Evolutionary conservation across 2,113 vertebrate species (phyloP).

Genomic region (Leptodactylus fuscus): DNA sequence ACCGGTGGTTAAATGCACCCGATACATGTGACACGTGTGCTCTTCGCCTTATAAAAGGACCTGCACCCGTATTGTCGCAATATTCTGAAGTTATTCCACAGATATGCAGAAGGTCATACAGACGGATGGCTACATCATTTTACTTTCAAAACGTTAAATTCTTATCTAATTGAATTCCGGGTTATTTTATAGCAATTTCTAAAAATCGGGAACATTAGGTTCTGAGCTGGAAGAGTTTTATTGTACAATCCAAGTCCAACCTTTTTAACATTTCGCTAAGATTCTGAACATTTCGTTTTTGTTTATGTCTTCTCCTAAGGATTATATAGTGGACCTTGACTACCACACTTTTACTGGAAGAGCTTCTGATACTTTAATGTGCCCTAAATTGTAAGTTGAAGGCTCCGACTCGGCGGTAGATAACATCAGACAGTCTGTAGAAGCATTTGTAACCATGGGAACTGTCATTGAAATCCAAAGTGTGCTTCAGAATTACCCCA

Average conservation of each 20-base stretch:
- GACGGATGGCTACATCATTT: too few species aligned
- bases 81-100: too few species aligned
- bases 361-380: background rate
- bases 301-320: background rate
- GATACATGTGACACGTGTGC: too few species aligned
- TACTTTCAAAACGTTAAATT: too few species aligned
- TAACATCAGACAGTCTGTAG: slow-evolving; percentile 17
- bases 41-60: too few species aligned
- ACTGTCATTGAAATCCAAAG: background rate
- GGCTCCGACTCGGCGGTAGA: background rate
- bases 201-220: too few species aligned
- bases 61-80: too few species aligned
- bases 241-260: background rate
- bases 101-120: too few species aligned
- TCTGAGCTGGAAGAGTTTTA: background rate
- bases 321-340: background rate
- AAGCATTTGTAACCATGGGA: slow-evolving; percentile 2
- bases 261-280: background rate
- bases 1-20: too few species aligned
- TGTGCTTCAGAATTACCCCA: background rate
- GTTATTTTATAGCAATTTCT: too few species aligned
- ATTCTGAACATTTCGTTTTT: background rate
- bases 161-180: too few species aligned
- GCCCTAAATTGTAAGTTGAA: background rate
- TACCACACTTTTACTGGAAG: background rate